phyloP scores from a whole-genome alignment of 2,888 invertebrate genomes.

The Hydraecia micacea region DNA sequence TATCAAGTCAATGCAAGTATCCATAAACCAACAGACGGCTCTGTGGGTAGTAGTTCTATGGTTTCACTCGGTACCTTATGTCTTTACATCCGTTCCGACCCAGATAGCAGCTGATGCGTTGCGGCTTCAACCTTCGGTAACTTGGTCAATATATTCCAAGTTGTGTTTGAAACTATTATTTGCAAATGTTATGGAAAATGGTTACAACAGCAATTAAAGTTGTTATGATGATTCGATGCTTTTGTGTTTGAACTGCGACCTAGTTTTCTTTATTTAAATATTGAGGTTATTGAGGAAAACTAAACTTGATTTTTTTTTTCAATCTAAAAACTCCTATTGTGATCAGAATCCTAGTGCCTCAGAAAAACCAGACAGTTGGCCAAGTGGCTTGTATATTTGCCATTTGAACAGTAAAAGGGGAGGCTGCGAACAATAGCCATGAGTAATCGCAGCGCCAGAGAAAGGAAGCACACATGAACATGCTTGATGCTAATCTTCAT shows the following conservation, averaged over 20 bases:
- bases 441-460: conserved; percentile 46
- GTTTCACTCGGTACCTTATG: conserved; percentile 74
- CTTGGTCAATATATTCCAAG: conserved; percentile 61
- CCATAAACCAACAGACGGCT: conserved; percentile 51
- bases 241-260: conserved; percentile 7
- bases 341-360: conserved; percentile 2
- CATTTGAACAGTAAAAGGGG: conserved; percentile 35
- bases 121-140: conserved; percentile 73
- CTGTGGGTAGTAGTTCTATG: conserved; percentile 67
- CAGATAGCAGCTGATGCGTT: conserved; percentile 74
- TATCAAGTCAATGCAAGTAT: conserved; percentile 63
- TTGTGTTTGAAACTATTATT: conserved; percentile 53
- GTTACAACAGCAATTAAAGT: conserved; percentile 23
- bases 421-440: conserved; percentile 49
- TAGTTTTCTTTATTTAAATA: conserved; percentile 21
- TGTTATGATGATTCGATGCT: conserved; percentile 14
- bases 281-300: background rate
- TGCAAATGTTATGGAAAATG: conserved; percentile 43
- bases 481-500: conserved; percentile 38
- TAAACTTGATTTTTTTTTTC: background rate
- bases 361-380: conserved; percentile 14
- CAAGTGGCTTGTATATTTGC: conserved; percentile 20
- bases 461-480: conserved; percentile 35
- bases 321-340: background rate
- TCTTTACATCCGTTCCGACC: conserved; percentile 73